Evolutionary conservation across 1,140 invertebrate genomes (phyloP).

Genomic region (Thalassaphorura encarpata): DNA sequence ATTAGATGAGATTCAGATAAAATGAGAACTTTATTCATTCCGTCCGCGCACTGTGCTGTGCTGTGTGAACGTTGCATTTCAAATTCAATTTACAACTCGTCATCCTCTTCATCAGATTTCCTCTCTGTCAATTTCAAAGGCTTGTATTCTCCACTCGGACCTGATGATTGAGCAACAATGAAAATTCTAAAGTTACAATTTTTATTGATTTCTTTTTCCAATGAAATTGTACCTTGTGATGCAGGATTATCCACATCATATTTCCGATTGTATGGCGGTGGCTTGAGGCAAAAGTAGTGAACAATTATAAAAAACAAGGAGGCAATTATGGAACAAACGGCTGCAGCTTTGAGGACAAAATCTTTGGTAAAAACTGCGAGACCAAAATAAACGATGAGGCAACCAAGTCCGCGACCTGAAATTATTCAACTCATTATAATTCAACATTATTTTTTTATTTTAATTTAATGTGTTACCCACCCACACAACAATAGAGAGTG

Average conservation of each 20-base stretch:
- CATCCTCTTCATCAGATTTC: slow-evolving; percentile 2
- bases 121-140: slow-evolving; percentile 23
- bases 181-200: not conserved
- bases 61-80: too few relatives aligned
- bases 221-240: slow-evolving; percentile 7
- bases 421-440: slow-evolving; percentile 1
- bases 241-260: slow-evolving; percentile 20
- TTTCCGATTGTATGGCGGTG: slow-evolving; percentile 15
- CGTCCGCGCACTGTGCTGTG: too few relatives aligned
- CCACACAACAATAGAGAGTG: slow-evolving; percentile 30
- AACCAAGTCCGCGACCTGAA: slow-evolving; percentile 28
- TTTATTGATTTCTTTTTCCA: not conserved
- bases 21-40: too few relatives aligned
- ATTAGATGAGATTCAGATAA: too few relatives aligned
- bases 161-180: slow-evolving; percentile 11
- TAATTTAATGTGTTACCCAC: slow-evolving; percentile 21
- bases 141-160: slow-evolving; percentile 26
- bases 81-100: not conserved
- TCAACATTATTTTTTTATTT: too few relatives aligned
- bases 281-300: slow-evolving; percentile 29
- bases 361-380: slow-evolving; percentile 21
- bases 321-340: slow-evolving; percentile 13
- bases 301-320: slow-evolving; percentile 24
- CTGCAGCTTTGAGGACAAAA: slow-evolving; percentile 19
- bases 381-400: slow-evolving; percentile 18